Percentiles rank a stretch among this genome's conserved stretches.
Conservation (phyloP, 1,140 invertebrate genomes). For the Meloidogyne chitwoodi region DNA sequence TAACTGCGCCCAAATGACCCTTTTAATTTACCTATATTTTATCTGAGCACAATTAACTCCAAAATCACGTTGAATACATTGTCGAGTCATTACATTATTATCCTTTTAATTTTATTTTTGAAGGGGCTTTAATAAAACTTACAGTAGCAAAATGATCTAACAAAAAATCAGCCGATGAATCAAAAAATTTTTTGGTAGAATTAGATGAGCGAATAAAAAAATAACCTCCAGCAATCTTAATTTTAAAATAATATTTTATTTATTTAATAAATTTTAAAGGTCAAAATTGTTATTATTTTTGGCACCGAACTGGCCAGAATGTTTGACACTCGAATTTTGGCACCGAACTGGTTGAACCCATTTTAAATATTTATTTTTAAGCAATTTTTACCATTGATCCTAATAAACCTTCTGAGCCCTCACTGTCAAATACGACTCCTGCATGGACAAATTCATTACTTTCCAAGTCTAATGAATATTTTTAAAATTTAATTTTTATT, state of each 20-base stretch:
- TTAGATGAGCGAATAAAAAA: conserved; percentile 35
- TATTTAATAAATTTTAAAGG: no score
- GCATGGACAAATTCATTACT: conserved; percentile 14
- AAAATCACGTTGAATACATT: conserved; percentile 21
- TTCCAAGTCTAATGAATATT: background rate
- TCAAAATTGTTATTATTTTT: background rate
- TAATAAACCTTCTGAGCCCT: conserved; percentile 33
- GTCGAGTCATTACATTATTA: conserved; percentile 42
- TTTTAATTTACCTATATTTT: conserved; percentile 33
- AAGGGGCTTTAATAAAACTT: background rate
- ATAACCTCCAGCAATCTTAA: conserved; percentile 42
- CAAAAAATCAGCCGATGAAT: conserved; percentile 22
- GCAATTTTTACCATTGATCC: conserved; percentile 7
- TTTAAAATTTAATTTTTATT: background rate
- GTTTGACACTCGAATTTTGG: background rate
- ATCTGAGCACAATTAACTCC: conserved; percentile 30
- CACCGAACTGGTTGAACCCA: background rate
- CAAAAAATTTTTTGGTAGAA: conserved; percentile 31
- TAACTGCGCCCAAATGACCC: background rate
- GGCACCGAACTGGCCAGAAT: background rate
- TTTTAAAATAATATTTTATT: no score
- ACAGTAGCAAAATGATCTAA: conserved; percentile 39
- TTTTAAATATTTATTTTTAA: background rate
- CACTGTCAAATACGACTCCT: conserved; percentile 38
- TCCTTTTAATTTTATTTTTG: conserved; percentile 13